Conservation (phyloP, 2,797 vertebrate species). For the Pitangus sulphuratus region DNA sequence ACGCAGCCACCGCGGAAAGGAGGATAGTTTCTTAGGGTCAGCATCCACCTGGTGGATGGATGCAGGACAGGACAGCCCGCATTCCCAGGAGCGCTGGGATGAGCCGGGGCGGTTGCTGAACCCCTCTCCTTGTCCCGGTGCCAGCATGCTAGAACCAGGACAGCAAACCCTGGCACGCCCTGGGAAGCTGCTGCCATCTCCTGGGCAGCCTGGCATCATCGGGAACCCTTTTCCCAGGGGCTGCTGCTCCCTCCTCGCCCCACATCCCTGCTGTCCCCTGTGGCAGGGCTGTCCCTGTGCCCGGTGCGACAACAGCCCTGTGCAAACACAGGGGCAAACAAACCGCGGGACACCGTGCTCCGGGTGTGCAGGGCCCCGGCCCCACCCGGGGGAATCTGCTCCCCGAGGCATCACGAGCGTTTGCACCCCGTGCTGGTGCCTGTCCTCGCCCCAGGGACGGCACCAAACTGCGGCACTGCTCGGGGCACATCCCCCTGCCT, state of each 20-base stretch:
- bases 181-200: constrained; percentile 69
- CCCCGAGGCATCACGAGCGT: accelerated
- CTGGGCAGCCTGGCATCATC: not conserved
- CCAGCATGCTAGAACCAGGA: not conserved
- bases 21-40: not conserved
- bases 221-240: not conserved
- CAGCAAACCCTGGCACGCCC: not conserved
- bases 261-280: not conserved
- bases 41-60: not conserved
- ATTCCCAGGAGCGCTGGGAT: not conserved
- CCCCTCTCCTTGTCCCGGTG: not conserved
- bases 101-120: not conserved
- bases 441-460: accelerated
- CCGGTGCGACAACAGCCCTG: accelerated
- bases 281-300: not conserved
- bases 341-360: accelerated
- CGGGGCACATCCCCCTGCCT: not conserved
- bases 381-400: not conserved
- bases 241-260: not conserved
- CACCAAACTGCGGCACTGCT: not conserved
- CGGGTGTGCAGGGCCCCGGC: too few species aligned
- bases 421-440: not conserved
- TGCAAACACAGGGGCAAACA: not conserved
- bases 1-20: not conserved
- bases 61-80: not conserved